A percentile compares a stretch with the other conserved stretches of the same genome.
Evolutionary conservation across 2,113 vertebrate species (phyloP).

Genomic region (Gallinago paraguaiae): DNA sequence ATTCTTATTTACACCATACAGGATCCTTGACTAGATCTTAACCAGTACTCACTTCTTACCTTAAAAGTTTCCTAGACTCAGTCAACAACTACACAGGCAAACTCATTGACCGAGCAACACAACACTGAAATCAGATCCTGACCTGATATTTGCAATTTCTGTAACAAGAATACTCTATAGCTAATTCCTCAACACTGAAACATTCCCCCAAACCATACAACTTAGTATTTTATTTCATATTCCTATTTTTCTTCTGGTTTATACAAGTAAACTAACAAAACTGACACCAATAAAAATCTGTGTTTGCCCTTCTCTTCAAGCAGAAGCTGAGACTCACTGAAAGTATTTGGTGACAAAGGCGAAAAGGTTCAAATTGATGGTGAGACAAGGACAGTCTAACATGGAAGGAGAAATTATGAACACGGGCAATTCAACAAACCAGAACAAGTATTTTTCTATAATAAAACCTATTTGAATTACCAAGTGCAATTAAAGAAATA

Average conservation of each 20-base stretch:
- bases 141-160: background rate
- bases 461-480: constrained; percentile 21
- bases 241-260: background rate
- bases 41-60: background rate
- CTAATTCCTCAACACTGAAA: background rate
- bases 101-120: background rate
- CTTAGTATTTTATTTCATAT: background rate
- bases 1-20: background rate
- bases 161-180: background rate
- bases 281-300: background rate
- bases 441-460: background rate
- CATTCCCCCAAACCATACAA: background rate
- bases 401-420: background rate
- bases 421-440: background rate
- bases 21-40: background rate
- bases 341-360: fast-evolving
- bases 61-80: background rate
- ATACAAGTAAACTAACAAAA: background rate
- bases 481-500: constrained; percentile 66
- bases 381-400: background rate
- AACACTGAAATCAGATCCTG: background rate
- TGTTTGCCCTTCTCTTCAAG: background rate
- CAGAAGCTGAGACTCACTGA: background rate
- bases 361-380: background rate
- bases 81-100: background rate